phyloP scores from a whole-genome alignment of 2,888 invertebrate genomes.

The Lasiommata megera region DNA sequence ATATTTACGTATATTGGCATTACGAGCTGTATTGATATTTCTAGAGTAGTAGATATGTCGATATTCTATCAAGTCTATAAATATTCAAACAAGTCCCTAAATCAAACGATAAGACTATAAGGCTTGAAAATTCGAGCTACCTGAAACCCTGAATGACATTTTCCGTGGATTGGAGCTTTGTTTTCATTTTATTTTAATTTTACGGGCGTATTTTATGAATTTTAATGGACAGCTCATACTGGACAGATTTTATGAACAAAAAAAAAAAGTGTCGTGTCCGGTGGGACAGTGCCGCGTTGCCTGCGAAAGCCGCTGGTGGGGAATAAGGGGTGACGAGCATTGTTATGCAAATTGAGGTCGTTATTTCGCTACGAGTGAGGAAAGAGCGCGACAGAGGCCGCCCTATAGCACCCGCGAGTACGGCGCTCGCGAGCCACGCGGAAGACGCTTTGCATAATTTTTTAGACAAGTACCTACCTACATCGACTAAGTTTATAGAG shows the following conservation, averaged over 20 bases:
- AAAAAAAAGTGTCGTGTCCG: constrained; percentile 66
- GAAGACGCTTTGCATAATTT: constrained; percentile 80
- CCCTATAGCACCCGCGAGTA: constrained; percentile 52
- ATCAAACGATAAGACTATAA: constrained; percentile 48
- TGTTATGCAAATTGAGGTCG: constrained; percentile 82
- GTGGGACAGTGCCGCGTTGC: constrained; percentile 64
- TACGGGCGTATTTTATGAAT: constrained; percentile 38
- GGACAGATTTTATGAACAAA: constrained; percentile 60
- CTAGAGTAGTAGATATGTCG: neutral
- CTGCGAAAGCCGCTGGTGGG: constrained; percentile 74
- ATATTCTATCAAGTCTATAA: neutral
- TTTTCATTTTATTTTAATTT: constrained; percentile 38
- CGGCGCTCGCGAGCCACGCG: constrained; percentile 59
- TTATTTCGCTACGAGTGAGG: constrained; percentile 80
- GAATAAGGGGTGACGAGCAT: constrained; percentile 79
- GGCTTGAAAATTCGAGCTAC: constrained; percentile 22
- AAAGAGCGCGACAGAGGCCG: constrained; percentile 74
- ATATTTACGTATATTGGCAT: too few species aligned
- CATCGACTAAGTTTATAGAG: constrained; percentile 47
- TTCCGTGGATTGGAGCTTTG: constrained; percentile 31
- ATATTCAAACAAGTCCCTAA: constrained; percentile 40
- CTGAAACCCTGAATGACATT: constrained; percentile 20
- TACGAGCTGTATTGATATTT: too few species aligned
- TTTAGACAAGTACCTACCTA: constrained; percentile 70
- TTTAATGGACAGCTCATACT: constrained; percentile 42